Base-by-base conservation (phyloP, 1,140 invertebrate species). In the Agrypnia vestita region DNA sequence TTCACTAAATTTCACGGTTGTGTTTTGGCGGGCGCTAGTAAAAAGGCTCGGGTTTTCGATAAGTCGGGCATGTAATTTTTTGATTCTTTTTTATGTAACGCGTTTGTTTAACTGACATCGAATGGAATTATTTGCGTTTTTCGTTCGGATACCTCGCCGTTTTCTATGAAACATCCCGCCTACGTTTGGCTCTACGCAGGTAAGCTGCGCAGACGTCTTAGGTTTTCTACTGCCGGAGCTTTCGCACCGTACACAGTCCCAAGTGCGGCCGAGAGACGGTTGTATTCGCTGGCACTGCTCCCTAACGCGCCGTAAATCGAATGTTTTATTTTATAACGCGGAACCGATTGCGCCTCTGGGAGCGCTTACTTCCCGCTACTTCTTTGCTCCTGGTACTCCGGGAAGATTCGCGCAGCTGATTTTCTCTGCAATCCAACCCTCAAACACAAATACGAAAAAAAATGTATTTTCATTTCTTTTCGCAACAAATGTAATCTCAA, bases 311-410 rank as follows among this genome's bases (percentile, higher is more conserved):
- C 86, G 84, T 89, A 87, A 88, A 88, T 88, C 84, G 85, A 85
- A 86, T 88, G 86, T 82, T 89, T 88, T 89, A 88, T 89, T 89
- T 89, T 89, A 87, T 88, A 89, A 88, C 83, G 44, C 74, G 43
- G 55, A 67, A 73, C 76, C 80, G 71, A 81, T 81, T 74, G 80
- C 61, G 62, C 80, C 71, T 47, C 17, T 62, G 80, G 76, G 80
- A 81, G 56, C 64, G 43, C 44, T 79, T 73, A 72, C 43, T 43
- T 71, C 75, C 59, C 17, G 7, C 44, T 43, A 21, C 47, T 76
- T 64, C 76, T 55, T 13, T 10, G 35, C 46, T 51, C 67, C 47
- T 12, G 19, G 17, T 71, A 67, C 21, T 49, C 15, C 4, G 59
- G 46, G 76, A 61, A 77, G 56, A 61, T 77, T 77, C 76, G 47